Evolutionary conservation across 2,113 vertebrate genomes (phyloP), one percentile per base, ranked within the genome.

Genomic region (Chionomys nivalis): DNA sequence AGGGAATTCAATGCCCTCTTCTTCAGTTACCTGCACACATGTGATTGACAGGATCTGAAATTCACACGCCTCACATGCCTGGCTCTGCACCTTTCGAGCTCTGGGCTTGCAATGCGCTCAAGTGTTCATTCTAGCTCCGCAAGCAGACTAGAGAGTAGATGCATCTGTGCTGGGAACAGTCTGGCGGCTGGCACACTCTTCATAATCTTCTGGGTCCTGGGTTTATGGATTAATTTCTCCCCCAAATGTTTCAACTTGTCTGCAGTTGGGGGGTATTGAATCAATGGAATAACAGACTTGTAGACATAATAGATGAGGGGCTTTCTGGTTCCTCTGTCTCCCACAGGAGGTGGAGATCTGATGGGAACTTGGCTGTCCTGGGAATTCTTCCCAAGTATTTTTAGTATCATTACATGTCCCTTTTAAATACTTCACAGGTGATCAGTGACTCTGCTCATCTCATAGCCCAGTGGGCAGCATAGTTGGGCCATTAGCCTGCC

Each of bases 381-480:
- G 55, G 82, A 87, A 66, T 96, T 70, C 47, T n/a, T 92, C 89
- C 93, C 91, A 83, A 82, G 79, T 39, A 70, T 95, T 95, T 96
- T 94, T 95, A 96, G 94, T 23, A 44, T n/a, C n/a, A 23, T 79
- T 70, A 91, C 79, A 11, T 39, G 87, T 47, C 49, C 44, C 28
- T 39, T 91, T 78, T 73, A 52, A 26, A 87, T 31, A 55, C 55
- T 73, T 78, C 66, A 11, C 44, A 76, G n/a, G 31, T 85, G 95
- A 70, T 76, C 21, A 85, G 83, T 79, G 83, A 78, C 76, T 66
- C 42, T 39, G 78, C n/a, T 44, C 10, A 73, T n/a, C 72, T 1
- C 39, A 86, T 61, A n/a, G 58, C 14, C 28, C 87, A 33, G 49
- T 1, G 31, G 68, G 52, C 4, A 14, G 17, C 21, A 9, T 49